Percentiles rank a stretch among this genome's conserved stretches.
Evolutionary conservation across 2,888 invertebrate species (phyloP).

Genomic region (Trilocha varians): DNA sequence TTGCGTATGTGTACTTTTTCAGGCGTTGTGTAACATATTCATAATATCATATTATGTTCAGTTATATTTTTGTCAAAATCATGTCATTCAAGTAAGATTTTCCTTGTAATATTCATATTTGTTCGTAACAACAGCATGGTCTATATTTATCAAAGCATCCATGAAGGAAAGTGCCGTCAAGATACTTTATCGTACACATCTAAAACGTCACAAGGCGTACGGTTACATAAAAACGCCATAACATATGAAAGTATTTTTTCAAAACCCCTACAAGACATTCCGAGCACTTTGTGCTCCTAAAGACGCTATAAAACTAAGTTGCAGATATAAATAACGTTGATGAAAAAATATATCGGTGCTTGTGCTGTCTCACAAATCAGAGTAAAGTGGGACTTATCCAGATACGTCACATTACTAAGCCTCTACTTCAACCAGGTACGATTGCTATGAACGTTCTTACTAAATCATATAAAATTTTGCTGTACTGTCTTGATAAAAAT

Average conservation of each 20-base stretch:
- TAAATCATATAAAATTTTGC: not conserved
- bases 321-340: constrained; percentile 49
- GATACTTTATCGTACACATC: constrained; percentile 24
- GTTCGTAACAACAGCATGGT: not conserved
- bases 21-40: too few relatives aligned
- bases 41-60: too few relatives aligned
- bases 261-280: constrained; percentile 39
- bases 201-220: constrained; percentile 27
- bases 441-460: not conserved
- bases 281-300: constrained; percentile 41
- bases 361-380: constrained; percentile 46
- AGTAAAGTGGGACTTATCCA: constrained; percentile 34
- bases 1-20: too few relatives aligned
- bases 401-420: not conserved
- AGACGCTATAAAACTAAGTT: constrained; percentile 49
- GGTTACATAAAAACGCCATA: constrained; percentile 28
- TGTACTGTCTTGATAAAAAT: too few relatives aligned
- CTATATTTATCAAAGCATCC: constrained; percentile 5
- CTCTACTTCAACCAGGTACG: not conserved
- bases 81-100: not conserved
- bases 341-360: constrained; percentile 46
- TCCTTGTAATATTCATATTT: not conserved
- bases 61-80: too few relatives aligned
- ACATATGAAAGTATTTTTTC: constrained; percentile 48
- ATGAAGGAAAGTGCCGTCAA: constrained; percentile 8